phyloP scores from a whole-genome alignment of 1,140 invertebrate species.

The Anoplophora glabripennis region DNA sequence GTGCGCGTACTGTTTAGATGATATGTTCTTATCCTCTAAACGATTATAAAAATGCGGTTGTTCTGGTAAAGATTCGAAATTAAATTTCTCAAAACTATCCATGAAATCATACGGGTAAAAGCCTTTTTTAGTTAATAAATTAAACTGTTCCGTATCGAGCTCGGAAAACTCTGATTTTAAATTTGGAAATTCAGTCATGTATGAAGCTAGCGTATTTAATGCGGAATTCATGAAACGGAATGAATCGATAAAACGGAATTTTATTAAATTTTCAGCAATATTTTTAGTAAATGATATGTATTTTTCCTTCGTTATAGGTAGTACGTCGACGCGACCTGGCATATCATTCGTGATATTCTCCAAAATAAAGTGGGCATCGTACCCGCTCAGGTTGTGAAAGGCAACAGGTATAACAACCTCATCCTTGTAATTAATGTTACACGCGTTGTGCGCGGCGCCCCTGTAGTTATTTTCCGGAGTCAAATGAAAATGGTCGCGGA shows the following conservation, averaged over 20 bases:
- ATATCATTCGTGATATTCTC: too few relatives aligned
- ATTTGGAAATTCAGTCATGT: conserved; percentile 6
- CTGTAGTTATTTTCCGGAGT: too few relatives aligned
- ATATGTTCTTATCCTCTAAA: conserved; percentile 41
- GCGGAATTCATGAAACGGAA: background rate
- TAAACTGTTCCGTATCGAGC: conserved; percentile 20
- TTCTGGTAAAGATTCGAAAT: background rate
- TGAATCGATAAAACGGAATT: too few relatives aligned
- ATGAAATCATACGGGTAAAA: conserved; percentile 44
- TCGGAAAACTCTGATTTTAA: background rate
- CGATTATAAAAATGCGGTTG: conserved; percentile 24
- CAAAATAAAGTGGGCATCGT: too few relatives aligned
- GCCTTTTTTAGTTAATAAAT: conserved; percentile 41
- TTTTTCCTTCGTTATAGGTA: conserved; percentile 11
- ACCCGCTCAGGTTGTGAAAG: too few relatives aligned
- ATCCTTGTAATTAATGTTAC: too few relatives aligned
- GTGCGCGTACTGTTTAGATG: conserved; percentile 43
- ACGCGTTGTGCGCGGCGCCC: too few relatives aligned
- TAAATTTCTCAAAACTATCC: conserved; percentile 31
- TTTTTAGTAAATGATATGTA: conserved; percentile 31
- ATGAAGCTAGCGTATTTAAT: too few relatives aligned
- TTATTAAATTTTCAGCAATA: conserved; percentile 35
- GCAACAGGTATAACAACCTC: too few relatives aligned
- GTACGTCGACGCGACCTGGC: too few relatives aligned
- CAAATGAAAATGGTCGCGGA: too few relatives aligned